Conservation (phyloP, 2,888 invertebrate genomes). For the Cryptus viduatorius region DNA sequence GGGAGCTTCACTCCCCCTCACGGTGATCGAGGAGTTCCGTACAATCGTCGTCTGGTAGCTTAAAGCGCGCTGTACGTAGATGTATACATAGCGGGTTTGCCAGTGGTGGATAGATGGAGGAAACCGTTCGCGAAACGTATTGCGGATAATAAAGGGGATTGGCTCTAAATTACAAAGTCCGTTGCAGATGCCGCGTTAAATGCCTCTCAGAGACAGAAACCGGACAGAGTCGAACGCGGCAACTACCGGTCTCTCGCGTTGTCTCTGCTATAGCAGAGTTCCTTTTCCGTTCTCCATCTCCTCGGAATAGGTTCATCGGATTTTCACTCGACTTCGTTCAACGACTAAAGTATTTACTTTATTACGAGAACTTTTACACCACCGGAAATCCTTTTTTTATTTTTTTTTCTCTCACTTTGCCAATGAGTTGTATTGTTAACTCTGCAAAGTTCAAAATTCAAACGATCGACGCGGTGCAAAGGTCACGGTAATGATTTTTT, state of each 20-base stretch:
- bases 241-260: conserved; percentile 30
- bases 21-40: conserved; percentile 31
- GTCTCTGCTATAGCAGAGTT: conserved; percentile 71
- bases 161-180: conserved; percentile 82
- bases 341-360: conserved; percentile 1
- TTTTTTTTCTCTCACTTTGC: background rate
- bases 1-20: conserved; percentile 16
- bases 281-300: conserved; percentile 58
- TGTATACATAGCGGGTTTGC: background rate
- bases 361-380: background rate
- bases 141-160: conserved; percentile 81
- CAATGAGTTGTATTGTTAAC: background rate
- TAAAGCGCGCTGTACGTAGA: conserved; percentile 10
- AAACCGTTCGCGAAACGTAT: conserved; percentile 71
- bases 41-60: background rate
- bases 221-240: conserved; percentile 69
- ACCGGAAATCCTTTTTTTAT: background rate
- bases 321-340: conserved; percentile 48
- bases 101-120: conserved; percentile 25
- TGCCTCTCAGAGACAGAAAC: conserved; percentile 78
- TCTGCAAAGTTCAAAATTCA: background rate
- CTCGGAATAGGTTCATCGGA: conserved; percentile 52
- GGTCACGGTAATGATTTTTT: background rate
- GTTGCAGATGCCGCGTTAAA: conserved; percentile 79
- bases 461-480: background rate